Conservation (phyloP, 2,797 vertebrate species). For the Enteromius unitaeniatus region DNA sequence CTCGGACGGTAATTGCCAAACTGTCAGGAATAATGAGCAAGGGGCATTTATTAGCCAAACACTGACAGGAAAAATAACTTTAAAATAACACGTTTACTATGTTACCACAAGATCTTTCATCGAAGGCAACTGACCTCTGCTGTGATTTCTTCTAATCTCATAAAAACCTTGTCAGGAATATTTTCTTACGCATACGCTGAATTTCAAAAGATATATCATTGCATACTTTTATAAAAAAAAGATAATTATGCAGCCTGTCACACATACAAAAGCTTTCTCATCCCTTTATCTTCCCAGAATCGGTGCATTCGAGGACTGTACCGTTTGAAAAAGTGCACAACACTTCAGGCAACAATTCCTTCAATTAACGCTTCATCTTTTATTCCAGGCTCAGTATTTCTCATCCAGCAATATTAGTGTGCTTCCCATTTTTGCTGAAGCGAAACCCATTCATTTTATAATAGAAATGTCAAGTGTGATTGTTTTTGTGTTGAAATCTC, state of each 20-base stretch:
- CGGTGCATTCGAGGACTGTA: not conserved
- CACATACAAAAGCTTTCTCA: not conserved
- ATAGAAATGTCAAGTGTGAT: constrained; percentile 18
- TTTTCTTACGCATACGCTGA: not conserved
- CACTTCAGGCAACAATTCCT: not conserved
- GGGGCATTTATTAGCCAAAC: not conserved
- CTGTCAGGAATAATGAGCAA: constrained; percentile 2
- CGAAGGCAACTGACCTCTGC: not conserved
- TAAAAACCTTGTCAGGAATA: constrained; percentile 1
- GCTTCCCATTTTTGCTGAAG: constrained; percentile 17
- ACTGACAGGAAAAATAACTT: not conserved
- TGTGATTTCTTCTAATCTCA: constrained; percentile 15
- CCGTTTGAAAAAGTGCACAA: not conserved
- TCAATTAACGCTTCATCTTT: constrained; percentile 15
- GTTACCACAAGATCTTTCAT: not conserved
- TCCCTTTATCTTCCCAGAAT: constrained; percentile 15
- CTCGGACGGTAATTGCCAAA: not conserved
- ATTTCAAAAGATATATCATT: constrained; percentile 12
- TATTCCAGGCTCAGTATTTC: not conserved
- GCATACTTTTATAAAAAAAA: not conserved
- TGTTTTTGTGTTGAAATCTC: not conserved
- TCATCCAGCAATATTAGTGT: constrained; percentile 23
- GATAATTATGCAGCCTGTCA: constrained; percentile 7
- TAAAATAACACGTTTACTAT: not conserved
- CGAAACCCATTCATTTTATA: constrained; percentile 8